These are phyloP conservation scores for Ochropacha duplaris DNA, from an alignment of 2,888 invertebrate genomes.

Conservation along the genomic window DNA sequence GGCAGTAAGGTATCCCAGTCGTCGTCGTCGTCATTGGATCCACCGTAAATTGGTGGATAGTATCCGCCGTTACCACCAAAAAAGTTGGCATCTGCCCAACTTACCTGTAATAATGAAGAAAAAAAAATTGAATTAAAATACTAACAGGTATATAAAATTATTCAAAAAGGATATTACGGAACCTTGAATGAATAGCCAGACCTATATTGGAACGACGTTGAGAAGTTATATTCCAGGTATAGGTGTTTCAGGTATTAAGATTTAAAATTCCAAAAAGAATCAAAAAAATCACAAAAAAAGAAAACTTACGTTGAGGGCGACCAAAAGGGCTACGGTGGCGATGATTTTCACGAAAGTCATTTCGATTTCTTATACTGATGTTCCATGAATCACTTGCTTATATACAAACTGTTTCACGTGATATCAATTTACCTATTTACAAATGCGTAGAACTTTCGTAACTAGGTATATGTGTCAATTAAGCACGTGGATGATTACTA, in stretches of 20 bases:
- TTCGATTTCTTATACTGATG: conserved; percentile 22
- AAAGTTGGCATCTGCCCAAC: conserved; percentile 45
- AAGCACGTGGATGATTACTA: conserved; percentile 35
- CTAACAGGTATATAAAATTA: no score
- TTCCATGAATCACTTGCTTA: conserved; percentile 15
- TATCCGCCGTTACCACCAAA: conserved; percentile 19
- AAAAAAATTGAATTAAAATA: conserved; percentile 6
- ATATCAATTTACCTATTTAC: background rate
- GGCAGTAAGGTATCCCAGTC: conserved; percentile 47
- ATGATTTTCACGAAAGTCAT: conserved; percentile 50
- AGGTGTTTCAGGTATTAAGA: no score
- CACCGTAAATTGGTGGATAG: conserved; percentile 18
- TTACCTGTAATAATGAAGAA: conserved; percentile 30
- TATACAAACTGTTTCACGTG: conserved; percentile 25
- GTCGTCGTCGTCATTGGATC: conserved; percentile 27
- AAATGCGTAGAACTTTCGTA: conserved; percentile 20
- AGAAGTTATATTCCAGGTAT: no score
- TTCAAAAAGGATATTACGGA: no score
- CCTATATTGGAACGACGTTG: no score
- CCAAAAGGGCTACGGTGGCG: conserved; percentile 35
- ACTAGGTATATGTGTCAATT: conserved; percentile 33
- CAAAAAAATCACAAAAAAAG: conserved; percentile 12
- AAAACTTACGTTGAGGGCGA: conserved; percentile 47
- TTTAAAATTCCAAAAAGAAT: no score
- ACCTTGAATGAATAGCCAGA: no score